Base-by-base conservation (phyloP, 2,888 invertebrate genomes). In the Portevinia maculata region DNA sequence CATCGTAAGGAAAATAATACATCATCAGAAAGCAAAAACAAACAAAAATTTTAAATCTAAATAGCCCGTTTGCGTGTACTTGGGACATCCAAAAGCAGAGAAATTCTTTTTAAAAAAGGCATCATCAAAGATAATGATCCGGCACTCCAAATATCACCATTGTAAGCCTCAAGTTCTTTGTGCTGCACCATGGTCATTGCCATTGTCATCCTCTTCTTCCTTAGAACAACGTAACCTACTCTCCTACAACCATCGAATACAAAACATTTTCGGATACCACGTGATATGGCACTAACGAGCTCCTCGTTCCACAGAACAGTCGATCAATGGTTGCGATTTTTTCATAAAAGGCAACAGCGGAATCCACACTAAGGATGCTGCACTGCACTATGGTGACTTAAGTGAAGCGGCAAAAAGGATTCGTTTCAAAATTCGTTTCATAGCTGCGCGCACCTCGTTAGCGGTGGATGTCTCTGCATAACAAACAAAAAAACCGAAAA, bases 401-500 rank as follows among this genome's bases (percentile, higher is more conserved):
- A 65, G 8, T 32, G 37, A 73, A 46, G 71, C 41, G 71, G 76
- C 73, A 83, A 73, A 83, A 83, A 83, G 83, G 83, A 83, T 83
- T 73, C 71, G 53, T 78, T 83, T 71, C 71, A 67, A 83, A 83
- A 83, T 83, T 83, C 78, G 83, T 78, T 57, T 78, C 83, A 83
- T 78, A 83, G 76, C 67, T 83, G 55, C 71, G 83, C 78, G 83
- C 78, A 83, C 83, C 83, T 83, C 83, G 83, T 83, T 83, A 83
- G 73, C 53, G 60, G 41, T 24, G 32, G 55, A n/a, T 13, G 21
- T 62, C 41, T 19, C 30, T 44, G 46, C 34, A 21, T 13, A 24
- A 8, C n/a, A n/a, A 30, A 37, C 32, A 19, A 41, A 46, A 28
- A 15, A 52, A 73, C 30, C 48, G 24, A 55, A 13, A 57, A 48